These are phyloP conservation scores for Aphelinus certus DNA, from an alignment of 1,140 invertebrate species.

Conservation along the genomic window DNA sequence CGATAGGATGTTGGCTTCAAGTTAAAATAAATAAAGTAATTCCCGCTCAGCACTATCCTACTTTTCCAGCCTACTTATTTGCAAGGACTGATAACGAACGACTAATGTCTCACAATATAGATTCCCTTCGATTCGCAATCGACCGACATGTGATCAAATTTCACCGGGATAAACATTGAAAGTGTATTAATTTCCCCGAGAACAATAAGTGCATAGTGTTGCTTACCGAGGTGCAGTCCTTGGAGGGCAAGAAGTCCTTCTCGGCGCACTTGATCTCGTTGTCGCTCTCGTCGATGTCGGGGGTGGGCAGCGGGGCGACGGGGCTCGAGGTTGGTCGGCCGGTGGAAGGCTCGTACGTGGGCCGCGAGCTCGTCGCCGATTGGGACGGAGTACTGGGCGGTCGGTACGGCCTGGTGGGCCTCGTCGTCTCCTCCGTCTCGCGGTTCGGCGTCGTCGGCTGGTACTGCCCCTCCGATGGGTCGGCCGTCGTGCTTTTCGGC, in stretches of 20 bases:
- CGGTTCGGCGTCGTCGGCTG: conserved; percentile 44
- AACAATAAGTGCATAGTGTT: too few species aligned
- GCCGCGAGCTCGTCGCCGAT: conserved; percentile 37
- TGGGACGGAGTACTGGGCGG: conserved; percentile 32
- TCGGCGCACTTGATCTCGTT: conserved; percentile 65
- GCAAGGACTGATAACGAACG: too few species aligned
- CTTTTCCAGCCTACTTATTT: too few species aligned
- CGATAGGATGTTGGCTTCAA: too few species aligned
- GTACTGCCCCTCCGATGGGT: conserved; percentile 52
- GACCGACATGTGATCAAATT: too few species aligned
- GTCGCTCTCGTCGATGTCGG: conserved; percentile 59
- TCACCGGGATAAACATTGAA: too few species aligned
- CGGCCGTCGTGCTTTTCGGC: conserved; percentile 71
- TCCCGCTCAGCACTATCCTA: too few species aligned
- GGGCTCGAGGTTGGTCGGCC: conserved; percentile 40
- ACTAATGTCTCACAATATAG: too few species aligned
- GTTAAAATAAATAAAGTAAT: too few species aligned
- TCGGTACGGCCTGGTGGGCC: conserved; percentile 21
- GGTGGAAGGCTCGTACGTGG: conserved; percentile 9
- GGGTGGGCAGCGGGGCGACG: conserved; percentile 39
- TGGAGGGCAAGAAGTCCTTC: conserved; percentile 74
- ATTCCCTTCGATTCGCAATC: too few species aligned
- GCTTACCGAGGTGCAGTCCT: conserved; percentile 71
- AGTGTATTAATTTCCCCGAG: too few species aligned
- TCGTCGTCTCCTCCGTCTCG: conserved; percentile 49